Base-by-base conservation (phyloP, 2,797 vertebrate species). In the Channallabes apus region DNA sequence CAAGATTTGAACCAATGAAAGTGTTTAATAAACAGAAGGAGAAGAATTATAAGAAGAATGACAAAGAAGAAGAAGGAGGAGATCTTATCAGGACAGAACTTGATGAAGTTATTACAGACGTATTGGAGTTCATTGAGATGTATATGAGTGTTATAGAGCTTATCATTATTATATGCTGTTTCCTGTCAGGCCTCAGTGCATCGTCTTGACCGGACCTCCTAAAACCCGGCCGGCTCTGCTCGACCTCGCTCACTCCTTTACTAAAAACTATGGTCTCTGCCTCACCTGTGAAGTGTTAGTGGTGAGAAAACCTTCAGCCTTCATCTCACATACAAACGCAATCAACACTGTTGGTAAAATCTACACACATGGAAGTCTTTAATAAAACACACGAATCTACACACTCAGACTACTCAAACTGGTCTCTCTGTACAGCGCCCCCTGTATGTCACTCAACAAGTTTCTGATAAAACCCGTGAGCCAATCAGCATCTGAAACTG, bases 211-310 rank as follows among this genome's bases (percentile, higher is more conserved):
- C 1, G 98, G 97, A 81, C 91, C 93, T 54, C 95, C 96, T n/a
- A 96, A 95, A 93, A 90, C 89, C 80, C 96, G 98, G 86, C 98
- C 98, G 8, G 97, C 97, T 80, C 95, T 99, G 62, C 92, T 99
- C 12, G 98, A 99, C 90, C 92, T 99, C 87, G 95, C 97, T 4
- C 96, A 98, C 4, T 95, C 95, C 65, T 93, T 99, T 86, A 95
- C 97, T 0, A 99, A 99, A 93, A 97, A 95, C 91, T 98, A 95
- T 0, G 98, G 98, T 75, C 96, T 99, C 71, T 99, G 98, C 75
- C 89, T 99, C 84, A 96, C 96, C 87, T 96, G 96, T 78, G 97
- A 99, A 92, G 95, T 98, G 79, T 96, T 97, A 88, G 92, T 92
- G 96, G 98, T 99, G 96, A 95, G 95, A 80, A 82, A 68, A 22